Evolutionary conservation across 2,113 vertebrate genomes (phyloP).

Genomic region (Bubalus kerabau): DNA sequence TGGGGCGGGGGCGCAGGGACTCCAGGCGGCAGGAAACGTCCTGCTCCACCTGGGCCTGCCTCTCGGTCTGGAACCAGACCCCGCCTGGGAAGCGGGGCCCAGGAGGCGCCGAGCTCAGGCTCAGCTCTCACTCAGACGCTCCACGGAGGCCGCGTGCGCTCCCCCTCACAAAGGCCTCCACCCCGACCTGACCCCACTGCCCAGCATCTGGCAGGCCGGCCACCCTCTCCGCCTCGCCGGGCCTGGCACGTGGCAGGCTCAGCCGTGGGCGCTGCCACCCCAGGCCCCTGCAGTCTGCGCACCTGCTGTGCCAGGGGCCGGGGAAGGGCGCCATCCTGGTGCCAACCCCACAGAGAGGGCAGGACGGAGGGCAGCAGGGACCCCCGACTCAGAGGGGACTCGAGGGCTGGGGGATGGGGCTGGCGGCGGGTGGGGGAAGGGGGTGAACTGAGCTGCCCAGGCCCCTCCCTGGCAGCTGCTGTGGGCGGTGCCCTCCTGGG

Average conservation of each 20-base stretch:
- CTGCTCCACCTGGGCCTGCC: not conserved
- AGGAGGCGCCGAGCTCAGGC: not conserved
- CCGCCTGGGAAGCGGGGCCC: not conserved
- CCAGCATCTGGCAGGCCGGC: rapidly evolving
- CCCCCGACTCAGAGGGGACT: not conserved
- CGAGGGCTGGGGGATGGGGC: rapidly evolving
- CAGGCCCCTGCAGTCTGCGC: not conserved
- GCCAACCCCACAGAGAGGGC: not conserved
- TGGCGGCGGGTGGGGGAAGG: not conserved
- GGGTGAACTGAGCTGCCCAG: not conserved
- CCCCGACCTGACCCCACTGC: rapidly evolving
- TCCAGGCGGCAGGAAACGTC: rapidly evolving
- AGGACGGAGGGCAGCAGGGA: no score
- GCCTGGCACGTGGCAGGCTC: not conserved
- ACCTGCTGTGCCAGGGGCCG: rapidly evolving
- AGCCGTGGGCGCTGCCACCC: not conserved
- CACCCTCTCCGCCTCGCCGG: not conserved
- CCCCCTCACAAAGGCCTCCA: not conserved
- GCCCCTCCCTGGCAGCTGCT: not conserved
- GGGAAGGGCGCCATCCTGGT: not conserved
- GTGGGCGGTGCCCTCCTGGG: not conserved
- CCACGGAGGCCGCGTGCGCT: rapidly evolving
- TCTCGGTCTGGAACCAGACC: not conserved
- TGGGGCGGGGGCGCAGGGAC: not conserved
- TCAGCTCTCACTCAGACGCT: not conserved